Evolutionary conservation across 2,888 invertebrate genomes (phyloP).

Genomic region (Gastrophysa polygoni): DNA sequence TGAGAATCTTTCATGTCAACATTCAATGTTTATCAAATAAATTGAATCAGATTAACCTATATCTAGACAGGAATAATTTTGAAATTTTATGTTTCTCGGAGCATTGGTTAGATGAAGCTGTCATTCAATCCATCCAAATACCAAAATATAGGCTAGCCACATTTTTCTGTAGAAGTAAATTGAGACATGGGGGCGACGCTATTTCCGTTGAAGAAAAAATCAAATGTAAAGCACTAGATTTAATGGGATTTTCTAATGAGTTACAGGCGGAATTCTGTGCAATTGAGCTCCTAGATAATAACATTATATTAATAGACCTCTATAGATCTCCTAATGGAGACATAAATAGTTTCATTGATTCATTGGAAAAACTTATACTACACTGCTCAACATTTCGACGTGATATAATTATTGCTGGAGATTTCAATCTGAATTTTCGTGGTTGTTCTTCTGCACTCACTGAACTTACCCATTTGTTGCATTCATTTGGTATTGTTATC

Average conservation of each 20-base stretch:
- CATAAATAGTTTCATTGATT: neutral
- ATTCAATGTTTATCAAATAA: slow-evolving; percentile 5
- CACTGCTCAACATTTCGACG: neutral
- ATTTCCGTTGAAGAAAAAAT: neutral
- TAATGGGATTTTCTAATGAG: neutral
- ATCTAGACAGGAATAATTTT: slow-evolving; percentile 6
- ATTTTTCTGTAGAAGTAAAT: neutral
- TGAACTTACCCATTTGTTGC: neutral
- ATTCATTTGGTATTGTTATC: slow-evolving; percentile 1
- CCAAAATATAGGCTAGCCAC: slow-evolving; percentile 5
- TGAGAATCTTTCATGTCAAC: slow-evolving; percentile 4
- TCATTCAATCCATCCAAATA: neutral
- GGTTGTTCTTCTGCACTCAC: neutral
- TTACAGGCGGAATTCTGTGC: neutral
- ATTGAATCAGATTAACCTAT: slow-evolving; percentile 1
- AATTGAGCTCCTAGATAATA: neutral
- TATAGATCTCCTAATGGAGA: neutral
- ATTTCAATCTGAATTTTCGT: slow-evolving; percentile 4
- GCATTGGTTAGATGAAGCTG: neutral
- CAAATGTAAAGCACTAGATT: neutral
- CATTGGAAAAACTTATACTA: neutral
- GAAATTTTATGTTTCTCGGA: slow-evolving; percentile 8
- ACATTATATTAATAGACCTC: neutral
- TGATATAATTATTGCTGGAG: neutral
- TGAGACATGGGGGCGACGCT: neutral